Percentiles rank a stretch among this genome's conserved stretches.
Evolutionary conservation across 2,888 invertebrate species (phyloP).

Genomic region (Tachystola acroxantha): DNA sequence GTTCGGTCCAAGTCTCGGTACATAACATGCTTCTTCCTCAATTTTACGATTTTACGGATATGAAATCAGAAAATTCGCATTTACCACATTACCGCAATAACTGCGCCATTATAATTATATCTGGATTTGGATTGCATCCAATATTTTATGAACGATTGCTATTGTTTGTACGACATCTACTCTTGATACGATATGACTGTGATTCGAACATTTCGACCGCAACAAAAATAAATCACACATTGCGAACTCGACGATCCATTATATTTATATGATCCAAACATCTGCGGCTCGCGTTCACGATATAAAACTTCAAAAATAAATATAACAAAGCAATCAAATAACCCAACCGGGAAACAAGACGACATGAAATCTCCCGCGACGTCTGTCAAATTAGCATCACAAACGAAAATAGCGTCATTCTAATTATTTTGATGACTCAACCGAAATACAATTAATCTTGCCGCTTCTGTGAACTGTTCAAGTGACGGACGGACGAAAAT

Average conservation of each 20-base stretch:
- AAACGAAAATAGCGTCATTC: constrained; percentile 77
- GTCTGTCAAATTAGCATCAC: constrained; percentile 78
- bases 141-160: constrained; percentile 55
- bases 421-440: constrained; percentile 79
- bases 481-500: constrained; percentile 75
- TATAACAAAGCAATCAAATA: constrained; percentile 66
- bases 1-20: too few relatives aligned
- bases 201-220: constrained; percentile 2
- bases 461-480: constrained; percentile 75
- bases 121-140: constrained; percentile 63
- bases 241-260: neutral
- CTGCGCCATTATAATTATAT: constrained; percentile 44
- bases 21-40: too few relatives aligned
- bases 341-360: constrained; percentile 57
- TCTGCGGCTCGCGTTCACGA: constrained; percentile 27
- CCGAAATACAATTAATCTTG: constrained; percentile 78
- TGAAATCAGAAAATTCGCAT: too few relatives aligned
- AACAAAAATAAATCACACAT: constrained; percentile 9
- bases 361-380: constrained; percentile 73
- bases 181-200: constrained; percentile 28
- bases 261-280: constrained; percentile 18
- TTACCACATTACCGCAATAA: constrained; percentile 45
- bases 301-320: constrained; percentile 39
- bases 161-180: constrained; percentile 37
- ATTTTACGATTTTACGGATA: too few relatives aligned